phyloP scores from a whole-genome alignment of 2,113 vertebrate genomes.

The Vulpes ferrilata region DNA sequence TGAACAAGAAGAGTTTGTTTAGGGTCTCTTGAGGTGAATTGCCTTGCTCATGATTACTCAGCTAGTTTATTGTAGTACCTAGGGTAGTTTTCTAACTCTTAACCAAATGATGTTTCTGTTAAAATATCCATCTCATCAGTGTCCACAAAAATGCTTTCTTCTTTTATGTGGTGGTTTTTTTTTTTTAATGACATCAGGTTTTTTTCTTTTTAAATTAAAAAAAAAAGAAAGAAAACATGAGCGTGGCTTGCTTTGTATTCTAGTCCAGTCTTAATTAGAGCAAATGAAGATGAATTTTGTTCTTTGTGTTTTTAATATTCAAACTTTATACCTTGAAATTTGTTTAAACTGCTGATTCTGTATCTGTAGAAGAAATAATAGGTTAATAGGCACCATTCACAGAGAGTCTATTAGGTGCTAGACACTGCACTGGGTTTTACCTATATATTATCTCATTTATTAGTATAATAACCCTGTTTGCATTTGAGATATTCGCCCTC shows the following conservation, averaged over 20 bases:
- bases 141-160: neutral
- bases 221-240: neutral
- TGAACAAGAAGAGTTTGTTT: neutral
- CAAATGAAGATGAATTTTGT: constrained; percentile 22
- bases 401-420: neutral
- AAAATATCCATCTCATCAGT: neutral
- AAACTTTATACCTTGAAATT: neutral
- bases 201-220: neutral
- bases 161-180: neutral
- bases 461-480: neutral
- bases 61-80: neutral
- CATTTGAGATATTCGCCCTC: neutral
- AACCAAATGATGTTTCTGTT: neutral
- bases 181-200: neutral
- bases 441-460: neutral
- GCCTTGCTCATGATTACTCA: neutral
- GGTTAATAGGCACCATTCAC: neutral
- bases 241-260: neutral
- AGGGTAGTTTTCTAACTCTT: neutral
- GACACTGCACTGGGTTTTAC: neutral
- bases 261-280: neutral
- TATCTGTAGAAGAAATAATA: neutral
- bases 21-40: neutral
- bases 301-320: constrained; percentile 39
- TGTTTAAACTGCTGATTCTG: neutral